These are phyloP conservation scores for Melanotaenia maccullochi DNA, from an alignment of 2,797 vertebrate genomes.

Conservation along the genomic window DNA sequence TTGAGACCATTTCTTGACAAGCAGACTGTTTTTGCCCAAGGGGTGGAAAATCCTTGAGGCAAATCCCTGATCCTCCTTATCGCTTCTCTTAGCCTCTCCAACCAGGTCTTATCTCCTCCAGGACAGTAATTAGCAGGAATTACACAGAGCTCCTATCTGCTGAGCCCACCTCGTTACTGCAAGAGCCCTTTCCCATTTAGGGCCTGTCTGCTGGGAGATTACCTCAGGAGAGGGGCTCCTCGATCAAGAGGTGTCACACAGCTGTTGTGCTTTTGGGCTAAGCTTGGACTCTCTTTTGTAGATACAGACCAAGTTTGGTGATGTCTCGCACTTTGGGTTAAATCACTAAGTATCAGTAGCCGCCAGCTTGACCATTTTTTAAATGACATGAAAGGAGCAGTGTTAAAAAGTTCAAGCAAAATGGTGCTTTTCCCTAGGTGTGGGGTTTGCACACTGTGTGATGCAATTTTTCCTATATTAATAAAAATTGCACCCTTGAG, in stretches of 20 bases:
- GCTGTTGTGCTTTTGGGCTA: constrained; percentile 39
- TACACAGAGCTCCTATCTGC: constrained; percentile 74
- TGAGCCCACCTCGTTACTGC: constrained; percentile 58
- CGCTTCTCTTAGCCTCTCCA: constrained; percentile 68
- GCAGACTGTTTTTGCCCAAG: constrained; percentile 59
- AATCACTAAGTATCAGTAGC: background rate
- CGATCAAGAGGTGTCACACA: constrained; percentile 41
- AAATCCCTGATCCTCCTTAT: constrained; percentile 74
- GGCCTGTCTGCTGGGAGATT: constrained; percentile 73
- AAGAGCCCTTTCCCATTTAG: constrained; percentile 69
- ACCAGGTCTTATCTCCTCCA: constrained; percentile 73
- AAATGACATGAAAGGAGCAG: constrained; percentile 26
- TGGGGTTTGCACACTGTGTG: constrained; percentile 44
- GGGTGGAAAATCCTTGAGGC: constrained; percentile 62
- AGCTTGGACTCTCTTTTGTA: constrained; percentile 21
- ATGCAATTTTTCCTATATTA: constrained; percentile 33
- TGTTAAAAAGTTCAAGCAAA: constrained; percentile 20
- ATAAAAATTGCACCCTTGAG: constrained; percentile 11
- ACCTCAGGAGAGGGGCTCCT: constrained; percentile 51
- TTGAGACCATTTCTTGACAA: constrained; percentile 50
- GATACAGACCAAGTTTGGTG: constrained; percentile 35
- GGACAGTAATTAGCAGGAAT: constrained; percentile 83
- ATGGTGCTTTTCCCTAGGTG: constrained; percentile 31
- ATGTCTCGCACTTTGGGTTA: background rate
- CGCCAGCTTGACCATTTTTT: background rate